Conservation (phyloP, 2,113 vertebrate genomes). For the Sinocyclocheilus anophthalmus region DNA sequence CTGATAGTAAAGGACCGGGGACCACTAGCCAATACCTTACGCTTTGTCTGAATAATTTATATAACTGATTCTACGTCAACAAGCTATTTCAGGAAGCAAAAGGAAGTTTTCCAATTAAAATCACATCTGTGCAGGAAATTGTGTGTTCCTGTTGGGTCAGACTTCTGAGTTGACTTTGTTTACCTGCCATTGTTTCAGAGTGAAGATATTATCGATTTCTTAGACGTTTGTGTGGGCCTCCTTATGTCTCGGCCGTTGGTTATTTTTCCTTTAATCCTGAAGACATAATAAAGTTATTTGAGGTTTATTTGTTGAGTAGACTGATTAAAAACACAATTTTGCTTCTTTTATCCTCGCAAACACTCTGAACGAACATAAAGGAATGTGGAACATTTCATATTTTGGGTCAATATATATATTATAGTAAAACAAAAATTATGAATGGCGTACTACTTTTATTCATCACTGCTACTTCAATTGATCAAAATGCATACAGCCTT, state of each 20-base stretch:
- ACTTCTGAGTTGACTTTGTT: slow-evolving; percentile 30
- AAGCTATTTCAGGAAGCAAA: neutral
- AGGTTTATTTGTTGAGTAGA: neutral
- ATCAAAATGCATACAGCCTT: neutral
- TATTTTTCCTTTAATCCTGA: neutral
- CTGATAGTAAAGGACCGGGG: neutral
- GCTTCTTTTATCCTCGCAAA: neutral
- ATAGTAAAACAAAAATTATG: too few relatives aligned
- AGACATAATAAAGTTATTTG: neutral
- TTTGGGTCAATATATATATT: too few relatives aligned
- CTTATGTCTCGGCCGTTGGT: neutral
- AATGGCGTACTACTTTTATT: too few relatives aligned
- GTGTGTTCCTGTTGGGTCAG: slow-evolving; percentile 14
- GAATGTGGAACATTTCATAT: too few relatives aligned
- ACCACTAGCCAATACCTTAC: neutral
- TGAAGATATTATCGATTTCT: neutral
- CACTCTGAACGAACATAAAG: neutral
- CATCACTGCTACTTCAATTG: neutral
- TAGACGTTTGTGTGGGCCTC: neutral
- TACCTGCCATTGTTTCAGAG: slow-evolving; percentile 9
- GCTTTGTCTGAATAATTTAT: neutral
- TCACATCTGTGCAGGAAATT: slow-evolving; percentile 61
- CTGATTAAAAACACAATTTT: neutral
- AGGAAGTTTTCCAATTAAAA: slow-evolving; percentile 47
- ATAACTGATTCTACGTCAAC: neutral